These are phyloP conservation scores for Lutjanus argentimaculatus DNA, from an alignment of 2,797 vertebrate genomes.

Conservation along the genomic window DNA sequence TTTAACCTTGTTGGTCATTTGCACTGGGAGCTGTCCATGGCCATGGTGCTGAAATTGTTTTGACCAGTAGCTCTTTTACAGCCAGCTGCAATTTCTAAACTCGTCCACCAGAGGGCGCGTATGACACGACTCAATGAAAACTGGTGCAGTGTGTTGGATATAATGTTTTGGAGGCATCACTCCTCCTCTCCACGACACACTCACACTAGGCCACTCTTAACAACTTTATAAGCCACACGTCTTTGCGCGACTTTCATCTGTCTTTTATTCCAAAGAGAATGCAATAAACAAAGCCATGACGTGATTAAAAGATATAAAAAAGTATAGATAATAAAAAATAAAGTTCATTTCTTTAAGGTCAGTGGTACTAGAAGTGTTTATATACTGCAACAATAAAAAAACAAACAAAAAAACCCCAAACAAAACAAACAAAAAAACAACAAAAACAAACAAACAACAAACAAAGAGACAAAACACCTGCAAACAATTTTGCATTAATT, in stretches of 20 bases:
- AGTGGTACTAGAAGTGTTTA: too few species aligned
- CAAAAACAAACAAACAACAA: too few species aligned
- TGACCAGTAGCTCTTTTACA: not conserved
- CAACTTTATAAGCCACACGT: not conserved
- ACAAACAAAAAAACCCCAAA: too few species aligned
- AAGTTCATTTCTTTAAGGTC: too few species aligned
- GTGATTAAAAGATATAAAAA: not conserved
- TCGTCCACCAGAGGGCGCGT: conserved; percentile 67
- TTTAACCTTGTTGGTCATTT: not conserved
- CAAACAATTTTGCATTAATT: too few species aligned
- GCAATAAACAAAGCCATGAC: not conserved
- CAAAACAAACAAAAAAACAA: too few species aligned
- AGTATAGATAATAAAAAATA: not conserved
- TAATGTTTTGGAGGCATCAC: not conserved
- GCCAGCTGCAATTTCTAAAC: not conserved
- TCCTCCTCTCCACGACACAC: not conserved
- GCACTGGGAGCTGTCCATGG: conserved; percentile 66
- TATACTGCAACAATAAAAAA: too few species aligned
- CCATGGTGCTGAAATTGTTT: conserved; percentile 71
- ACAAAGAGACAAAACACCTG: too few species aligned
- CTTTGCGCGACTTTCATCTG: not conserved
- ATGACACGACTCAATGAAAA: not conserved
- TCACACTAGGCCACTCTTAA: not conserved
- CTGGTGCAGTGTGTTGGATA: not conserved
- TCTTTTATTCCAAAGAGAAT: not conserved